Conservation (phyloP, 37 sponge, comb jelly and placozoan genomes). For the Lycopodina hypogea region DNA sequence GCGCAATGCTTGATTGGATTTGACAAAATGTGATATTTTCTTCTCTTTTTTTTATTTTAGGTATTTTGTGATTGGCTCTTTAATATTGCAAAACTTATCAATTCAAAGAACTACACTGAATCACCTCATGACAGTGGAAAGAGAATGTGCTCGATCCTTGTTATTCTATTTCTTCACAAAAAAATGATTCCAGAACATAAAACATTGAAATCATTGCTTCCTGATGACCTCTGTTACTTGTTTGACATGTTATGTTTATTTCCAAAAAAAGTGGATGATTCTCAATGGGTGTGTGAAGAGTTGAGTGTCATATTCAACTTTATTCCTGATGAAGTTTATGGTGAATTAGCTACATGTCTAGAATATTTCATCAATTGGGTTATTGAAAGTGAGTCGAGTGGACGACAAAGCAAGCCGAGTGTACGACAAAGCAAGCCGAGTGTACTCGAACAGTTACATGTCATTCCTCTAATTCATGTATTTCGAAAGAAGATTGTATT, state of each 20-base stretch:
- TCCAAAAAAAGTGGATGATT: not conserved
- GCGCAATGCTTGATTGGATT: not conserved
- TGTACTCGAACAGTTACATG: not conserved
- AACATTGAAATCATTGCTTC: not conserved
- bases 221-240: not conserved
- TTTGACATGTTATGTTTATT: not conserved
- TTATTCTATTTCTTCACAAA: not conserved
- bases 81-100: not conserved
- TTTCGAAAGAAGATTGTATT: not conserved
- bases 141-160: constrained; percentile 10
- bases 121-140: not conserved
- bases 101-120: no score
- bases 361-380: not conserved
- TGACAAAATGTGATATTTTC: not conserved
- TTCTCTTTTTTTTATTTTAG: not conserved
- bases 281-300: not conserved
- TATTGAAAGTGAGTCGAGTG: no score
- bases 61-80: not conserved
- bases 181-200: not conserved
- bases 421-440: not conserved
- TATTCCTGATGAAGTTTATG: not conserved
- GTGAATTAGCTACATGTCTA: not conserved
- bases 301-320: constrained; percentile 1
- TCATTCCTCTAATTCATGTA: not conserved
- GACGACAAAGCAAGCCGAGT: no score